Evolutionary conservation across 2,888 invertebrate species (phyloP), one percentile per base, ranked within the genome.

Genomic region (Eupithecia pulchellata): DNA sequence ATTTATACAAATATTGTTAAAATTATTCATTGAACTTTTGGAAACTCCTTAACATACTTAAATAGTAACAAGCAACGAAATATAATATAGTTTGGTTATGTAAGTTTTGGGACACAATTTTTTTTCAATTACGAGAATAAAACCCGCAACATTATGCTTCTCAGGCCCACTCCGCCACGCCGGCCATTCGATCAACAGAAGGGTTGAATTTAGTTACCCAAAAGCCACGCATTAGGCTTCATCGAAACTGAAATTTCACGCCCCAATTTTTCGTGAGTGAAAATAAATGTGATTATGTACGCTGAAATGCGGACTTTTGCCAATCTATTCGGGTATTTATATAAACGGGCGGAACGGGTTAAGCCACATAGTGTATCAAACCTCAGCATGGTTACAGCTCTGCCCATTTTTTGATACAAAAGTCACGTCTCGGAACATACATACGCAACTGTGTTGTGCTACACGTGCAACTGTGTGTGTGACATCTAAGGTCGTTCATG

Each of bases 251-350:
- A 42, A 66, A 55, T 72, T 72, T 69, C 34, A 69, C 66, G 72
- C 72, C 11, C 72, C 72, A 67, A 60, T 69, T 69, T 72, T 69
- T 66, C 64, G 60, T 27, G 52, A 69, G 17, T 61, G 66, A 57
- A 66, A 72, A 72, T 72, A 69, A 69, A 69, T 58, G 36, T 34
- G 66, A 69, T 72, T 72, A 61, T 60, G 34, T 29, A 14, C 61
- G 61, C 20, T 61, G 47, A 42, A 63, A 61, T 34, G 32, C 61
- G 61, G 61, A 61, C 34, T 32, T 61, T 63, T 27, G 63, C 25
- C 63, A 61, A 61, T 61, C 61, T 60, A 34, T 61, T 60, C 30
- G 61, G 61, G 34, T 61, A 34, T 61, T 61, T 60, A 30, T 52
- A 25, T 52, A 52, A 52, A 52, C 52, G 52, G 13, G 25, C 25